Conservation (phyloP, 2,797 vertebrate genomes). For the Liasis olivaceus region DNA sequence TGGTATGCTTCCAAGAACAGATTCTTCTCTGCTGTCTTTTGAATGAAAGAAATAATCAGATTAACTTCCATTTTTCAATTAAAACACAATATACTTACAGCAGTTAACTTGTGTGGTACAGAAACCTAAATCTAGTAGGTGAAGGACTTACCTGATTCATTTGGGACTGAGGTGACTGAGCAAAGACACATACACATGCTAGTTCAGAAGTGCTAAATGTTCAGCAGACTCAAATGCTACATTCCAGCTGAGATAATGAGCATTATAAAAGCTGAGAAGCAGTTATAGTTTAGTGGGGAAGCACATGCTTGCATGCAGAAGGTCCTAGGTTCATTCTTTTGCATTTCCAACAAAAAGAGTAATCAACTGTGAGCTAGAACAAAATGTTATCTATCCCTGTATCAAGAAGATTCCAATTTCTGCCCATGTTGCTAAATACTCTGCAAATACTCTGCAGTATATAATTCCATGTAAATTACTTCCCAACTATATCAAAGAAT, state of each 20-base stretch:
- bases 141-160: not conserved
- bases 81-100: not conserved
- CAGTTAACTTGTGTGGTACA: not conserved
- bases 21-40: conserved; percentile 96
- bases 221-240: not conserved
- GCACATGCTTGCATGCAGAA: not conserved
- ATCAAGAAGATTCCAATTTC: not conserved
- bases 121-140: not conserved
- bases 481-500: not conserved
- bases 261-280: not conserved
- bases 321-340: not conserved
- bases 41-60: conserved; percentile 47
- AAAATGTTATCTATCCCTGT: not conserved
- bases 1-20: conserved; percentile 93
- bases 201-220: not conserved
- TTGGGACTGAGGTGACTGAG: not conserved
- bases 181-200: not conserved
- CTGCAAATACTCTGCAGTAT: not conserved
- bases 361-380: not conserved
- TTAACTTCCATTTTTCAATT: not conserved
- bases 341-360: not conserved
- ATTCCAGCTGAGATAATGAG: not conserved
- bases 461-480: not conserved
- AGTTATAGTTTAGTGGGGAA: not conserved
- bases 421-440: not conserved